A percentile compares a stretch with the other conserved stretches of the same genome.
These are phyloP conservation scores for Tupiocoris notatus DNA, from an alignment of 2,888 invertebrate genomes.

Conservation along the genomic window DNA sequence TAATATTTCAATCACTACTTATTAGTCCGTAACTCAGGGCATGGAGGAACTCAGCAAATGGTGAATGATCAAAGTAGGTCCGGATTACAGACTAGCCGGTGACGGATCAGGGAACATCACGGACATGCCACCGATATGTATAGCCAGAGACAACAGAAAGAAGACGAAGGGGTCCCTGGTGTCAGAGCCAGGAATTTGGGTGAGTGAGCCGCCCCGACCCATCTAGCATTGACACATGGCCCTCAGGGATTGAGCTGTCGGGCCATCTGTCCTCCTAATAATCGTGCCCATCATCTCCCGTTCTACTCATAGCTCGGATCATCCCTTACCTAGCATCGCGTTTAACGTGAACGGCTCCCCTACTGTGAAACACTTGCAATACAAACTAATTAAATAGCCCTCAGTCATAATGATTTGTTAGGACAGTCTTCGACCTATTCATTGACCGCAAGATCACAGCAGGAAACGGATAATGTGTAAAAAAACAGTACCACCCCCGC, in stretches of 20 bases:
- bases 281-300: constrained; percentile 5
- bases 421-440: background rate
- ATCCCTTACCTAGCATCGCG: background rate
- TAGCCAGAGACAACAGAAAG: background rate
- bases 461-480: background rate
- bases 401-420: background rate
- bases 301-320: background rate
- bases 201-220: background rate
- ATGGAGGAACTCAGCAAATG: background rate
- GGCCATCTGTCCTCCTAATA: constrained; percentile 32
- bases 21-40: too few relatives aligned
- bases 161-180: background rate
- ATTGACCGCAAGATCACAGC: background rate
- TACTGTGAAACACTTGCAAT: constrained; percentile 26
- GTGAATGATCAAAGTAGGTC: background rate
- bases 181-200: background rate
- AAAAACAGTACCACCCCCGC: too few relatives aligned
- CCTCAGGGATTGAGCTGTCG: constrained; percentile 9
- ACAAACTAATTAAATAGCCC: constrained; percentile 36
- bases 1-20: too few relatives aligned
- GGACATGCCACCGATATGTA: too few relatives aligned
- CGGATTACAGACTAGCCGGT: background rate
- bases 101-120: background rate
- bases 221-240: constrained; percentile 30
- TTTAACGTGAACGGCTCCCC: background rate